phyloP scores from a whole-genome alignment of 1,140 invertebrate species.

The Drosophila mayri region DNA sequence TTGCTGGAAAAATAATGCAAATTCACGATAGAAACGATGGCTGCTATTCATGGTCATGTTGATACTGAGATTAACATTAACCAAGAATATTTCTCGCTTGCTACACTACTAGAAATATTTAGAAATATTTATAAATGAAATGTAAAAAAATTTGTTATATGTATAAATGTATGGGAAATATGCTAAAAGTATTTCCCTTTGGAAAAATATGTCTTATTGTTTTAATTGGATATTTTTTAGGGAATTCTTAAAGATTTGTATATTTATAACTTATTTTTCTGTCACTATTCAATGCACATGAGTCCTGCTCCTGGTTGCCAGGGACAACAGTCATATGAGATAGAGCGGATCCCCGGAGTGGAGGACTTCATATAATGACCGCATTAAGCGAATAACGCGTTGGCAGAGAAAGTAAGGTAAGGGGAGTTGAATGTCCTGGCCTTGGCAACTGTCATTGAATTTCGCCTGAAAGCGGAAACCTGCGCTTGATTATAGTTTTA shows the following conservation, averaged over 20 bases:
- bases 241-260: background rate
- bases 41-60: slow-evolving; percentile 16
- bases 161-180: too few species aligned
- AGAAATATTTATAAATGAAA: background rate
- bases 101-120: slow-evolving; percentile 1
- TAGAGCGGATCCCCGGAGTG: slow-evolving; percentile 38
- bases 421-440: slow-evolving; percentile 21
- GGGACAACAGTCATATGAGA: slow-evolving; percentile 54
- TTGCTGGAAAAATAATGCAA: slow-evolving; percentile 37
- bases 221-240: background rate
- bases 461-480: slow-evolving; percentile 54
- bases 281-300: slow-evolving; percentile 6
- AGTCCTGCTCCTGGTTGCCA: slow-evolving; percentile 30
- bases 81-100: slow-evolving; percentile 27
- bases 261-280: background rate
- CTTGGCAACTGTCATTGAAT: slow-evolving; percentile 59
- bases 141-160: background rate
- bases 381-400: slow-evolving; percentile 68
- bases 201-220: background rate
- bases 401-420: slow-evolving; percentile 7
- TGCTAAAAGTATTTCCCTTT: too few species aligned
- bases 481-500: slow-evolving; percentile 54
- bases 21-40: slow-evolving; percentile 27
- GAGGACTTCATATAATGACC: slow-evolving; percentile 66
- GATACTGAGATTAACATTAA: slow-evolving; percentile 61